Base-by-base conservation (phyloP, 2,888 invertebrate species). In the Strigamia maritima region DNA sequence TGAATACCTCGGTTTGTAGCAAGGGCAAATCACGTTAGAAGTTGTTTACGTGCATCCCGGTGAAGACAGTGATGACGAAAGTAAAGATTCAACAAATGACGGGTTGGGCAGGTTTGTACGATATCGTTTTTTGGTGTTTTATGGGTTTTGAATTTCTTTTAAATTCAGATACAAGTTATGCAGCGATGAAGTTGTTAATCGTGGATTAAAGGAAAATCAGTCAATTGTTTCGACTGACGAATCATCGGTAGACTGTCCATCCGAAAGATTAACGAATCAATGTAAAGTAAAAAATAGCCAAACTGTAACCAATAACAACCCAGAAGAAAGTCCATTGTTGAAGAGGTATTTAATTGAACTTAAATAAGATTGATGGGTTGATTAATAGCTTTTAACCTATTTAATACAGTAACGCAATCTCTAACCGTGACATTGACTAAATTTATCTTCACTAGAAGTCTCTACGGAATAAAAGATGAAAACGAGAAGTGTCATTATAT, bases 21-120 rank as follows among this genome's bases (percentile, higher is more conserved):
- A 86, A 85, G 93, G 93, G 14, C 91, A 92, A 85, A 92, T 93
- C 83, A 89, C 90, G 75, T 88, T 94, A 81, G 91, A 92, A 85
- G 92, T 94, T 77, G 92, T 93, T 85, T 93, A 91, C 85, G 91
- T 93, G 89, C 85, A 90, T 79, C 93, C 93, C 82, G 93, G 93
- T 84, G 86, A 86, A 76, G 88, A 88, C 16, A 79, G 79, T 31
- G 80, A 78, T 19, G 78, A 78, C 19, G 80, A 80, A 44, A 44
- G 24, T 28, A 77, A 28, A 77, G 44, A 44, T 44, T 44, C 44
- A 4, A 44, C 44, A 14, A 44, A 44, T 16, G 44, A 44, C 4
- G 44, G 44, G 16, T 14, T 44, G n/a, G 44, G 14, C 3, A 44
- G 44, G 44, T 44, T 16, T n/a, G 16, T 44, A 14, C 14, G n/a